Base-by-base conservation (phyloP, 2,113 vertebrate species). In the Channa argus region DNA sequence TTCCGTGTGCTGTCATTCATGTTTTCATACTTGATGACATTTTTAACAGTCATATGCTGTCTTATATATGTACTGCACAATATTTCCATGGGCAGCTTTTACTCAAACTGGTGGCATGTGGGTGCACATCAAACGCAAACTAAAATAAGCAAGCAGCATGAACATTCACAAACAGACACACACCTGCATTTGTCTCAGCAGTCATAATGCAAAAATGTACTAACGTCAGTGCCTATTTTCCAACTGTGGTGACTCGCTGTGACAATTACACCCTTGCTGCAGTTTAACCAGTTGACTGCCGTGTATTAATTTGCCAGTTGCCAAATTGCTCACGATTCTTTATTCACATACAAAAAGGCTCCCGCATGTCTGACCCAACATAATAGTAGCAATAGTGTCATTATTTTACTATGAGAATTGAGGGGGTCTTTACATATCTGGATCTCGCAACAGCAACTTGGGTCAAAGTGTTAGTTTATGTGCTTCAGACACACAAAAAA, bases 181-280 rank as follows among this genome's bases (percentile, higher is more conserved):
- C 59, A 78, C 77, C 77, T 15, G 41, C 51, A n/a, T 54, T 58
- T 13, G 54, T 46, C 63, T 14, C 80, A 71, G 36, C 24, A 50
- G 73, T 54, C 56, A 36, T 69, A 51, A 53, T n/a, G 33, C 43
- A 15, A n/a, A n/a, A 34, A 65, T 62, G 55, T 36, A 63, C 44
- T 87, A 66, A 75, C 71, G 77, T 67, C 58, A 50, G 39, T 79
- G 79, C 66, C 82, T 89, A 66, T 84, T 90, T 74, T 84, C 67
- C 76, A 78, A 67, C 74, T 89, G 87, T 51, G 90, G 91, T 87
- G 52, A 83, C 75, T 75, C 75, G 84, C 83, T 74, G 79, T 63
- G 80, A 80, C 86, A 87, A 91, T 91, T 88, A 91, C 71, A 89
- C 72, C 87, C 77, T 80, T 56, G 59, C 82, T 73, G 72, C 77